Evolutionary conservation across 2,797 vertebrate genomes (phyloP).

Genomic region (Paguma larvata): DNA sequence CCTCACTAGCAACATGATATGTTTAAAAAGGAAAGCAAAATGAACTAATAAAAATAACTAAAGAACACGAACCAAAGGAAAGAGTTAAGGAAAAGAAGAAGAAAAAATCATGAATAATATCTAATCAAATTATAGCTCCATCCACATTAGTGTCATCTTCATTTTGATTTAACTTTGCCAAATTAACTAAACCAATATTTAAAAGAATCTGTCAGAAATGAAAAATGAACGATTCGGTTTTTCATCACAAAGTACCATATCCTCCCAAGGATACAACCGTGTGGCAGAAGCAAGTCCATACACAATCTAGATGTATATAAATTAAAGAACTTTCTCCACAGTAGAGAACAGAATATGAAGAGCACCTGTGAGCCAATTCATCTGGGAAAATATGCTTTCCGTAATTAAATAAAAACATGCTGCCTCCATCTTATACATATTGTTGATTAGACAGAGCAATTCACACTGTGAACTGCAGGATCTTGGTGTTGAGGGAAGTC

Average conservation of each 20-base stretch:
- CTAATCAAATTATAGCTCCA: constrained; percentile 3
- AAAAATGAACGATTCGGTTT: constrained; percentile 20
- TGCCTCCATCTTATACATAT: neutral
- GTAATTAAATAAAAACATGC: constrained; percentile 23
- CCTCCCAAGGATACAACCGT: neutral
- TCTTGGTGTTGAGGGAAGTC: neutral
- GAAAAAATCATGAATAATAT: neutral
- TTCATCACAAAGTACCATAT: neutral
- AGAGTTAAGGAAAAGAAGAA: neutral
- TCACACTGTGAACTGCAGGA: neutral
- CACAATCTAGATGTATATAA: neutral
- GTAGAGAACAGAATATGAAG: neutral
- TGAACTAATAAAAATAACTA: neutral
- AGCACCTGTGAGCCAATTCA: neutral
- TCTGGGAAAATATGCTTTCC: neutral
- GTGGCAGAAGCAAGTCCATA: neutral
- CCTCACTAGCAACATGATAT: neutral
- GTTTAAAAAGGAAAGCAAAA: neutral
- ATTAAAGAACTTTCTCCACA: neutral
- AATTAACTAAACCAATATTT: neutral
- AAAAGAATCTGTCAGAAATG: neutral
- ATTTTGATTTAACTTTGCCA: neutral
- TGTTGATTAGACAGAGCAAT: neutral
- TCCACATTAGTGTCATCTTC: neutral
- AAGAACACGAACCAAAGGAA: neutral